Evolutionary conservation across 2,888 invertebrate genomes (phyloP).

Genomic region (Griposia aprilina): DNA sequence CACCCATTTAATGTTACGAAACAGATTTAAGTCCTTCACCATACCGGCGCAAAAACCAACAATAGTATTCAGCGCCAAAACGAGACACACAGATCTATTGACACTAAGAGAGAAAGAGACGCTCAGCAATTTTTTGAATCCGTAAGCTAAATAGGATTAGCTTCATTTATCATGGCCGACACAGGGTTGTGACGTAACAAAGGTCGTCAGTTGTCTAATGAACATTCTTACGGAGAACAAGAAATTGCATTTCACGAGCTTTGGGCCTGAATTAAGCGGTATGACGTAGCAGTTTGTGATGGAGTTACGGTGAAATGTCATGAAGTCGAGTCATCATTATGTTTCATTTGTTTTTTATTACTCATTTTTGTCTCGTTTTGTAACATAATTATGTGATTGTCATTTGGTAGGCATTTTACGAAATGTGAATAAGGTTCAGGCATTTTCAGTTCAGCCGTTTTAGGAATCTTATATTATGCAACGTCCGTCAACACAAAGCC

Average conservation of each 20-base stretch:
- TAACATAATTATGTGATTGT: neutral
- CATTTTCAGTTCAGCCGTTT: neutral
- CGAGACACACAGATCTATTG: slow-evolving; percentile 34
- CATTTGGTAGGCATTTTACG: neutral
- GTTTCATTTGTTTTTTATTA: neutral
- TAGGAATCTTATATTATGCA: neutral
- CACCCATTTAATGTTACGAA: slow-evolving; percentile 34
- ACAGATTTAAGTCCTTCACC: slow-evolving; percentile 23
- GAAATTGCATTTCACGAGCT: slow-evolving; percentile 65
- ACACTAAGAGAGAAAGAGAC: slow-evolving; percentile 42
- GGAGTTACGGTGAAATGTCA: slow-evolving; percentile 27
- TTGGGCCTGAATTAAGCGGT: slow-evolving; percentile 34
- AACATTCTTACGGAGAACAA: slow-evolving; percentile 62
- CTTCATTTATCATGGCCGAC: slow-evolving; percentile 70
- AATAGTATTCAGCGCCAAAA: slow-evolving; percentile 17
- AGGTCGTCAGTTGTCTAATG: slow-evolving; percentile 67
- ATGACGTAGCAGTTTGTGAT: slow-evolving; percentile 55
- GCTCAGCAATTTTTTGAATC: slow-evolving; percentile 65
- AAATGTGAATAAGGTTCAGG: neutral
- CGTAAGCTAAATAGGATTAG: slow-evolving; percentile 71
- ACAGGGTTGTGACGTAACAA: slow-evolving; percentile 66
- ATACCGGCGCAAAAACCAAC: slow-evolving; percentile 15
- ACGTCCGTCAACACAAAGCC: too few relatives aligned
- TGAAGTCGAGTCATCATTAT: neutral
- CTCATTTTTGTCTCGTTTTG: neutral